A percentile compares a stretch with the other conserved stretches of the same genome.
Conservation (phyloP, 2,797 vertebrate genomes). For the Tokudaia tokunoshimensis region DNA sequence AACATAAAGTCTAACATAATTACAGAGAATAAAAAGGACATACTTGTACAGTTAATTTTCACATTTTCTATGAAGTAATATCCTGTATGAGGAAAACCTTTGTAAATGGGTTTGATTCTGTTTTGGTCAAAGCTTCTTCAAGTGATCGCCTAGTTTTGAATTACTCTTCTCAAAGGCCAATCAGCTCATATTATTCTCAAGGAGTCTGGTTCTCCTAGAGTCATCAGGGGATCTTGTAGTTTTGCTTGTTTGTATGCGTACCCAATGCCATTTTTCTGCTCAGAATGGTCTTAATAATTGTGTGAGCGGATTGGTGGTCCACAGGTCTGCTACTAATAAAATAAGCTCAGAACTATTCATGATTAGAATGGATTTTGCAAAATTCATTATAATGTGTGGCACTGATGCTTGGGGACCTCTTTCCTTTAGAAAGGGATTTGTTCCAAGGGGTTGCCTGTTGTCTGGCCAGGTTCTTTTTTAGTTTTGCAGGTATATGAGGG, state of each 20-base stretch:
- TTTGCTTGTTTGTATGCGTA: slow-evolving; percentile 21
- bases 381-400: not conserved
- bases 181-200: slow-evolving; percentile 68
- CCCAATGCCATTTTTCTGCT: slow-evolving; percentile 56
- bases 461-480: not conserved
- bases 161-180: slow-evolving; percentile 62
- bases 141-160: slow-evolving; percentile 67
- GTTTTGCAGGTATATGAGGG: not conserved
- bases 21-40: slow-evolving; percentile 57
- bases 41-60: slow-evolving; percentile 51
- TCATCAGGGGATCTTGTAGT: slow-evolving; percentile 27
- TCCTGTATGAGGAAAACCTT: slow-evolving; percentile 46
- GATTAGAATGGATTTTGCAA: slow-evolving; percentile 20
- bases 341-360: slow-evolving; percentile 51
- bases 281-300: not conserved
- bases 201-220: slow-evolving; percentile 36
- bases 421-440: not conserved
- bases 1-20: slow-evolving; percentile 70
- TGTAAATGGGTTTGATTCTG: slow-evolving; percentile 64
- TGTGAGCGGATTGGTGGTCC: not conserved
- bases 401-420: not conserved
- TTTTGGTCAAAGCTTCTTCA: slow-evolving; percentile 60
- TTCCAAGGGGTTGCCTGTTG: not conserved
- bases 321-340: slow-evolving; percentile 28
- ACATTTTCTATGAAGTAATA: slow-evolving; percentile 64